phyloP scores from a whole-genome alignment of 2,888 invertebrate species.

The Thalpophila matura region DNA sequence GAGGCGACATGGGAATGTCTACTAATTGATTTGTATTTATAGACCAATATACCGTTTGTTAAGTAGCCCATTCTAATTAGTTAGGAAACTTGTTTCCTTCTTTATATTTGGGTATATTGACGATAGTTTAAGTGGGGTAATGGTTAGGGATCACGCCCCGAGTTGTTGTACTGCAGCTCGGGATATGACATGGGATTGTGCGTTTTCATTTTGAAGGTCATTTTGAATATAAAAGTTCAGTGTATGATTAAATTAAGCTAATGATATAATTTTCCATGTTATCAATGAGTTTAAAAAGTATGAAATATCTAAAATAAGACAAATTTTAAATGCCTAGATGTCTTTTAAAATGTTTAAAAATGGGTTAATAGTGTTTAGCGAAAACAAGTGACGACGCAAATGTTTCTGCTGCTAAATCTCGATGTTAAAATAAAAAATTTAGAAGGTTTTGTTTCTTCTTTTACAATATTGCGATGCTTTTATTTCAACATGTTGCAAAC shows the following conservation, averaged over 20 bases:
- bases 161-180: too few species aligned
- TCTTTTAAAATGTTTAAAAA: too few species aligned
- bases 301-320: too few species aligned
- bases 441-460: neutral
- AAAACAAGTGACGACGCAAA: neutral
- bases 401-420: neutral
- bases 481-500: neutral
- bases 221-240: too few species aligned
- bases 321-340: too few species aligned
- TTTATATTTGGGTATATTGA: neutral
- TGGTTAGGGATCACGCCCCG: neutral
- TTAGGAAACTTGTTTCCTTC: neutral
- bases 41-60: slow-evolving; percentile 20
- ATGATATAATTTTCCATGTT: too few species aligned
- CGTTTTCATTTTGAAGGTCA: too few species aligned
- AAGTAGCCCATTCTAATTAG: slow-evolving; percentile 8
- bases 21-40: slow-evolving; percentile 51
- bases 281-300: too few species aligned
- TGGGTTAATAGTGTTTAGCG: too few species aligned
- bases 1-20: slow-evolving; percentile 9
- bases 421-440: neutral
- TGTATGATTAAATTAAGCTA: too few species aligned
- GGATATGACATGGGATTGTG: too few species aligned
- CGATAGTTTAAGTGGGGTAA: neutral
- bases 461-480: slow-evolving; percentile 5